These are phyloP conservation scores for Rhabdomys pumilio DNA, from an alignment of 2,797 vertebrate species.

Conservation along the genomic window DNA sequence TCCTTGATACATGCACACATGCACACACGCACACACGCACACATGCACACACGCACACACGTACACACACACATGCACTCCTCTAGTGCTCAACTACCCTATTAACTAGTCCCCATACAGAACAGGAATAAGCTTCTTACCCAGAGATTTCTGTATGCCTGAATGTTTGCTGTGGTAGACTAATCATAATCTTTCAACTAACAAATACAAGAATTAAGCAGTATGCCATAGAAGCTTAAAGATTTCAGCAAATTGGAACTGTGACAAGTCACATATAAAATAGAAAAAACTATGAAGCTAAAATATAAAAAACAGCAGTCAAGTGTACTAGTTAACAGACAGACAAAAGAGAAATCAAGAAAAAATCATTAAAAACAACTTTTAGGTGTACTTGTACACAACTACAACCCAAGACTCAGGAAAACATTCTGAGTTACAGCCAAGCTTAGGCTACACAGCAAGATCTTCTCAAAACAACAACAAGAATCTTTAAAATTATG, in stretches of 20 bases:
- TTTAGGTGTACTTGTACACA: neutral
- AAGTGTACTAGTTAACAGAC: slow-evolving; percentile 1
- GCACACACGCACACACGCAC: neutral
- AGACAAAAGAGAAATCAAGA: slow-evolving; percentile 32
- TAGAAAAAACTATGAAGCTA: neutral
- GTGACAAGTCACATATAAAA: neutral
- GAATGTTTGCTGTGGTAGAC: neutral
- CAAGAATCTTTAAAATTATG: slow-evolving; percentile 38
- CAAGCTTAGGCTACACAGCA: neutral
- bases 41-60: neutral
- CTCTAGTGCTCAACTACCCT: neutral
- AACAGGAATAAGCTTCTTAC: slow-evolving; percentile 13
- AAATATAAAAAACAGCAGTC: slow-evolving; percentile 17
- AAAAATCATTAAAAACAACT: neutral
- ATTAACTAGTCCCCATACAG: neutral
- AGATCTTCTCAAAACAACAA: neutral
- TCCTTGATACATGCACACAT: neutral
- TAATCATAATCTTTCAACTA: slow-evolving; percentile 58
- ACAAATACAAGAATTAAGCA: slow-evolving; percentile 50
- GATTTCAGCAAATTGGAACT: slow-evolving; percentile 23
- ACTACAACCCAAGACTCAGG: neutral
- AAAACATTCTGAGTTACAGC: neutral
- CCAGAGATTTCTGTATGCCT: slow-evolving; percentile 20
- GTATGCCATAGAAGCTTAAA: neutral
- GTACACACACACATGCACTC: neutral